phyloP scores from a whole-genome alignment of 1,140 invertebrate genomes.

The Bombus sylvicola region DNA sequence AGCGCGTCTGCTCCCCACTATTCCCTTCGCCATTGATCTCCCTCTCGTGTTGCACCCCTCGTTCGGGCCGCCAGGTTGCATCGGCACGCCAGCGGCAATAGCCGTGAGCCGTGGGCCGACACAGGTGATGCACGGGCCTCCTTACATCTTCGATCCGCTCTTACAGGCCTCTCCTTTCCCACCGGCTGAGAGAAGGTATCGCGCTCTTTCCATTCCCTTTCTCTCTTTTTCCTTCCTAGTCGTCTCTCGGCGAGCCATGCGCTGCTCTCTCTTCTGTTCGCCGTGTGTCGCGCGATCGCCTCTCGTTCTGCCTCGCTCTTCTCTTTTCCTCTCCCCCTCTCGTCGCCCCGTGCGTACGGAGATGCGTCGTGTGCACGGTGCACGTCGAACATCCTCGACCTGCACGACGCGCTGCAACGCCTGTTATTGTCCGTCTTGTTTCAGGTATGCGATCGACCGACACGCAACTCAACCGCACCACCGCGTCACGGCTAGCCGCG shows the following conservation, averaged over 20 bases:
- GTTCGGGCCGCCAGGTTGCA: conserved; percentile 50
- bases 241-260: conserved; percentile 1
- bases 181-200: conserved; percentile 58
- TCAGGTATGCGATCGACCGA: conserved; percentile 51
- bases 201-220: conserved; percentile 9
- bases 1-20: conserved; percentile 28
- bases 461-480: conserved; percentile 21
- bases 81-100: conserved; percentile 71
- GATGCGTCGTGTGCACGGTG: conserved; percentile 32
- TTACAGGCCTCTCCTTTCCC: conserved; percentile 71
- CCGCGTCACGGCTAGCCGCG: no score
- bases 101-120: conserved; percentile 73
- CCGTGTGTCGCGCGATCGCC: conserved; percentile 39
- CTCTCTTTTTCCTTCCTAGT: conserved; percentile 20
- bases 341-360: neutral
- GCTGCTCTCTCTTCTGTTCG: conserved; percentile 54
- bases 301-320: neutral
- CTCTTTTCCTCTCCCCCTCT: conserved; percentile 45
- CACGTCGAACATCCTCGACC: conserved; percentile 56
- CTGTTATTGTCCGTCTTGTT: conserved; percentile 69
- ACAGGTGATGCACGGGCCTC: conserved; percentile 75
- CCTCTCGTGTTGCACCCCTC: conserved; percentile 21
- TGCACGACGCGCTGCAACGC: conserved; percentile 53
- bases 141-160: conserved; percentile 76
- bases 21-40: conserved; percentile 9